Base-by-base conservation (phyloP, 2,888 invertebrate species). In the Ischnus inquisitorius region DNA sequence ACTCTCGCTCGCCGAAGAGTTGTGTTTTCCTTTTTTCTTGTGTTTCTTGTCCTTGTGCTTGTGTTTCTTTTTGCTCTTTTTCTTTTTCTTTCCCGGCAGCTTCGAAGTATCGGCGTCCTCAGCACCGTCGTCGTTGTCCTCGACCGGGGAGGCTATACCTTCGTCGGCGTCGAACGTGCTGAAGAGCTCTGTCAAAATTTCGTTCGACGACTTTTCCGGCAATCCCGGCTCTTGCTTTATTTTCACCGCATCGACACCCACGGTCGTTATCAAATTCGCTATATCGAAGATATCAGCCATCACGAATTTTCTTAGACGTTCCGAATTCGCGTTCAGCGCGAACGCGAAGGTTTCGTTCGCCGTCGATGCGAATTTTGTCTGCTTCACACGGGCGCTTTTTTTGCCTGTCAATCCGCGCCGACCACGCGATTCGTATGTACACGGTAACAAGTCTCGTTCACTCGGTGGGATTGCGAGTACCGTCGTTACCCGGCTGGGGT, bases 141-240 rank as follows among this genome's bases (percentile, higher is more conserved):
- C 84, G 46, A 85, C 81, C 75, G 81, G 83, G 64, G 85, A 87
- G 65, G 79, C 83, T 57, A 67, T 76, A 94, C 94, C 82, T 94
- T 94, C 88, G 84, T 94, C 92, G 93, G 94, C 95, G 67, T 94
- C 94, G 28, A 97, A 97, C 28, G 96, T 96, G 89, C 96, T 95
- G 90, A 98, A 97, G 0, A 98, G 94, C 93, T 98, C 98, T 0
- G 97, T 96, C 22, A 98, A 94, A 89, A 98, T 97, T 93, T 98
- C 97, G 91, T 95, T 96, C 0, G 97, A 97, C 6, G 96, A 96
- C 92, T 97, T 97, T 46, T 94, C 93, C 41, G 92, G 93, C 57
- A 93, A 62, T 3, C 93, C 93, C 2, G 93, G 93, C 64, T 93
- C 93, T 65, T 90, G 87, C 77, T 93, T 93, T 74, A 93, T 92